Percentiles rank a stretch among this genome's conserved stretches.
phyloP scores from a whole-genome alignment of 2,797 vertebrate genomes.

The Halcyon badia region DNA sequence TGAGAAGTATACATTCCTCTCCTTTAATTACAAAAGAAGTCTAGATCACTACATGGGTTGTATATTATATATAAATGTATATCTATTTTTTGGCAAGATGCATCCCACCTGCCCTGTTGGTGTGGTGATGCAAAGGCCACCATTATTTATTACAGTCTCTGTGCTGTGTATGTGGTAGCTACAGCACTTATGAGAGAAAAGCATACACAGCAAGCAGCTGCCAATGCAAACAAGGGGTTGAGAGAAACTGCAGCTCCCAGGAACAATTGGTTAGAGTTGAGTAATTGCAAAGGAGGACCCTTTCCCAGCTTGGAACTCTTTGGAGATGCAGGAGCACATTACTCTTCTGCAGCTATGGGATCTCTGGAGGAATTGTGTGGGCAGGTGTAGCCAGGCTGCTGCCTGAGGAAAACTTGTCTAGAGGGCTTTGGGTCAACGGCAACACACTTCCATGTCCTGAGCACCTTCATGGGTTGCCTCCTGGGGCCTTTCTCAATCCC shows the following conservation, averaged over 20 bases:
- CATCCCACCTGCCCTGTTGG: not conserved
- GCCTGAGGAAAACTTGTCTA: not conserved
- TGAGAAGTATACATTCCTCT: not conserved
- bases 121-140: not conserved
- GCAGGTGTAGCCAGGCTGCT: not conserved
- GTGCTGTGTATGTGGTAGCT: not conserved
- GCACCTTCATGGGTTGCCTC: accelerated
- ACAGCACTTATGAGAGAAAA: not conserved
- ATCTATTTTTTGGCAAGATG: not conserved
- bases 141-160: not conserved
- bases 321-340: not conserved
- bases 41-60: not conserved
- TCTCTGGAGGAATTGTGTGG: not conserved
- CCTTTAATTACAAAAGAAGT: not conserved
- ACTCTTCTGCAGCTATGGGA: not conserved
- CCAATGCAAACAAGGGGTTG: accelerated
- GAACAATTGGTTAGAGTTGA: not conserved
- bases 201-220: not conserved
- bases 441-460: not conserved
- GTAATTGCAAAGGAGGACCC: not conserved
- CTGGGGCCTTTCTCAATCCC: not conserved
- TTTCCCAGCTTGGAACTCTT: not conserved
- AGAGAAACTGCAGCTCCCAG: not conserved
- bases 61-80: not conserved
- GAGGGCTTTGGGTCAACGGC: not conserved